phyloP scores from a whole-genome alignment of 2,797 vertebrate genomes.

The Parambassis ranga region DNA sequence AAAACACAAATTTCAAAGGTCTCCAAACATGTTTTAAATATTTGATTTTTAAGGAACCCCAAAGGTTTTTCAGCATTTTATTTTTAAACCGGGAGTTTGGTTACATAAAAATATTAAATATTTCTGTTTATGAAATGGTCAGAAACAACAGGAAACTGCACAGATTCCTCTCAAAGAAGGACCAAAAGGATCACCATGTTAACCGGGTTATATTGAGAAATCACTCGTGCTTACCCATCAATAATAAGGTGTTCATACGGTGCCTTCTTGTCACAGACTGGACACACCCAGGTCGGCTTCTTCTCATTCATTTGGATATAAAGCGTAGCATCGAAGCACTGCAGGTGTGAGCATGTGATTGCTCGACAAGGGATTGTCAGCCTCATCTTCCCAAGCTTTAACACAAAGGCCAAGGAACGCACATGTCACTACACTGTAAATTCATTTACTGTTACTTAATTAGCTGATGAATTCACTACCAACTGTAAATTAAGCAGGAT shows the following conservation, averaged over 20 bases:
- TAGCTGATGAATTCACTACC: neutral
- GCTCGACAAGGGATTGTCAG: slow-evolving; percentile 94
- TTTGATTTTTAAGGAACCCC: no score
- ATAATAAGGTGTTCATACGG: slow-evolving; percentile 98
- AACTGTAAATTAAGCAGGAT: neutral
- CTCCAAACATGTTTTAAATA: no score
- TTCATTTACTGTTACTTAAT: neutral
- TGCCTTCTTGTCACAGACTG: slow-evolving; percentile 98
- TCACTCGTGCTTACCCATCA: slow-evolving; percentile 92
- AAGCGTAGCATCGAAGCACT: slow-evolving; percentile 97
- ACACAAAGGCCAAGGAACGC: slow-evolving; percentile 11
- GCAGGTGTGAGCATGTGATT: slow-evolving; percentile 95
- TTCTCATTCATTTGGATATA: slow-evolving; percentile 99
- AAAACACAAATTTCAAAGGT: no score
- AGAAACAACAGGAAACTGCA: no score
- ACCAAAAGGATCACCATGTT: no score
- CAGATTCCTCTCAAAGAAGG: no score
- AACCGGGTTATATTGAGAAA: no score
- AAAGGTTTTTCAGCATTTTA: no score
- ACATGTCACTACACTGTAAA: neutral
- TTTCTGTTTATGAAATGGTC: no score
- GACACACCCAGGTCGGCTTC: slow-evolving; percentile 98
- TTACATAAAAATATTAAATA: no score
- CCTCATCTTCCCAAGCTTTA: slow-evolving; percentile 95
- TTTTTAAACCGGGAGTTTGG: no score